Percentiles rank a stretch among this genome's conserved stretches.
These are phyloP conservation scores for Cerceris rybyensis DNA, from an alignment of 2,888 invertebrate genomes.

Conservation along the genomic window DNA sequence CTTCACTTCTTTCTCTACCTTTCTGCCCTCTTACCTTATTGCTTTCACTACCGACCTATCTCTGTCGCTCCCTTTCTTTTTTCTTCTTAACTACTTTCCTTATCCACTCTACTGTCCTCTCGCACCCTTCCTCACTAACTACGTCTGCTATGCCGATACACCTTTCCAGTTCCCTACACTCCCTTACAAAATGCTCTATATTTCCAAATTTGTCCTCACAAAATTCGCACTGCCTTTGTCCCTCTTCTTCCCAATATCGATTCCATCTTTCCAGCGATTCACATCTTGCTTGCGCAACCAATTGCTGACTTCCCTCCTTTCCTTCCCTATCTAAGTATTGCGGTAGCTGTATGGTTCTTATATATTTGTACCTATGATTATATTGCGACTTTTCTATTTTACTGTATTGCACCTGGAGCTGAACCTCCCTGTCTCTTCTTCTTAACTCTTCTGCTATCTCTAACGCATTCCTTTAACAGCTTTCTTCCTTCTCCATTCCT, in stretches of 20 bases:
- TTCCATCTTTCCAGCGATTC: no score
- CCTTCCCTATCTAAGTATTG: no score
- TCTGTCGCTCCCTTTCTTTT: background rate
- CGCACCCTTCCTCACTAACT: background rate
- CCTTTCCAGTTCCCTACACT: no score
- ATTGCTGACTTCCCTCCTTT: no score
- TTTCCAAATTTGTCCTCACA: background rate
- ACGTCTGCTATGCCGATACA: background rate
- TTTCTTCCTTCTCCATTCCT: background rate
- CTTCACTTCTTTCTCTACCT: no score
- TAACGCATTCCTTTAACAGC: background rate
- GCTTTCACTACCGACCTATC: no score
- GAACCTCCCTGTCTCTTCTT: background rate
- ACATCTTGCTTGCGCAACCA: no score
- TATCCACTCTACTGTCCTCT: background rate
- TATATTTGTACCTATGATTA: no score
- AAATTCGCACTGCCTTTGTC: background rate
- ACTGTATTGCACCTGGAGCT: background rate
- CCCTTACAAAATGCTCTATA: background rate
- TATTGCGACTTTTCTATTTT: background rate
- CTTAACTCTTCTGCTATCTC: background rate
- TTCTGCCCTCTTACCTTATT: background rate
- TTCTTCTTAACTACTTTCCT: background rate
- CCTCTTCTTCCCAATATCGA: no score
- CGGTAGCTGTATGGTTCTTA: no score